A percentile compares a stretch with the other conserved stretches of the same genome.
Evolutionary conservation across 2,113 vertebrate species (phyloP).

Genomic region (Dasyurus viverrinus): DNA sequence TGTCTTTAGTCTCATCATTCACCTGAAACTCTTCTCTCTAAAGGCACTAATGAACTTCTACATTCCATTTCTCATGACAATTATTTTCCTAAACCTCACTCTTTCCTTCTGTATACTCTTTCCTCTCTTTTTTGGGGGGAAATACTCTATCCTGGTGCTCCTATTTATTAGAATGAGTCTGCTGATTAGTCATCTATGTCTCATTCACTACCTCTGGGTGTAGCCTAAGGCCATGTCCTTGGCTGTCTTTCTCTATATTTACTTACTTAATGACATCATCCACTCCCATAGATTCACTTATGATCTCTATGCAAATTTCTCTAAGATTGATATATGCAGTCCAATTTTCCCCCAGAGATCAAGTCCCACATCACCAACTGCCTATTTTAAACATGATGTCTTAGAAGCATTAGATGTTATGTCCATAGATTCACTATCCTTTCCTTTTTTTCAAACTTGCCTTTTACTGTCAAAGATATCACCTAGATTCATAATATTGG

Average conservation of each 20-base stretch:
- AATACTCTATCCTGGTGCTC: not conserved
- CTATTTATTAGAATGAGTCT: not conserved
- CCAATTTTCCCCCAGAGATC: not conserved
- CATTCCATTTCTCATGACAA: not conserved
- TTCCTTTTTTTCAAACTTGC: not conserved
- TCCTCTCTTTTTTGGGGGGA: not conserved
- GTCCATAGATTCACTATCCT: not conserved
- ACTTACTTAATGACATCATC: not conserved
- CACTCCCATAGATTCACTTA: not conserved
- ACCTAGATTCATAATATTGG: not conserved
- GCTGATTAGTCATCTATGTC: not conserved
- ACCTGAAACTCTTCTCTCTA: not conserved
- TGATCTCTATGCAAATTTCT: not conserved
- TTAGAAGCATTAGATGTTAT: not conserved
- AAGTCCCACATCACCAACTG: not conserved
- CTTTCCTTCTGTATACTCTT: not conserved
- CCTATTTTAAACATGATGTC: not conserved
- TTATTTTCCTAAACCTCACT: not conserved
- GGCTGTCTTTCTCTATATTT: not conserved
- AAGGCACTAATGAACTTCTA: not conserved
- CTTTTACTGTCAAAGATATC: not conserved
- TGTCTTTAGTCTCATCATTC: not conserved
- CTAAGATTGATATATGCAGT: not conserved
- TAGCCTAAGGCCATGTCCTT: not conserved
- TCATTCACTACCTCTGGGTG: not conserved